These are phyloP conservation scores for Macrosiphum euphorbiae DNA, from an alignment of 2,888 invertebrate species.

Conservation along the genomic window DNA sequence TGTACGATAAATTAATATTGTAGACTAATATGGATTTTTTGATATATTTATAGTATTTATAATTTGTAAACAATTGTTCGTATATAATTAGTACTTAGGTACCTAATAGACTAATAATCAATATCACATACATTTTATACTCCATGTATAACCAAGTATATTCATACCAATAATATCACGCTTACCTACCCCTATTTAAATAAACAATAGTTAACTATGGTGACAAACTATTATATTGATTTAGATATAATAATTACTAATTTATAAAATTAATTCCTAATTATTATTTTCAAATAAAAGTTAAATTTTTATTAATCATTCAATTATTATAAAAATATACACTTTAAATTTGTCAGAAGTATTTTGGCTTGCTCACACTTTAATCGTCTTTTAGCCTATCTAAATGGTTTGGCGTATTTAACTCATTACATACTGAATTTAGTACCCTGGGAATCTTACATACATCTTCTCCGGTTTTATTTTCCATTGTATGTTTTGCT, in stretches of 20 bases:
- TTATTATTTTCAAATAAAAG: not conserved
- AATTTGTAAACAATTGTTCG: not conserved
- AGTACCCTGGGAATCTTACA: not conserved
- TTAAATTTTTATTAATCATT: not conserved
- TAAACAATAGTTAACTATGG: not conserved
- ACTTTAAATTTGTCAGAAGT: not conserved
- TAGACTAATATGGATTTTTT: not conserved
- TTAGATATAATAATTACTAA: not conserved
- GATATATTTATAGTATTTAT: not conserved
- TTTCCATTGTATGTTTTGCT: not conserved
- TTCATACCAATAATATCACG: too few relatives aligned
- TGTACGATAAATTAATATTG: too few relatives aligned
- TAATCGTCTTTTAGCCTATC: not conserved
- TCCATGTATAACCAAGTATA: not conserved
- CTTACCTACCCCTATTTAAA: not conserved
- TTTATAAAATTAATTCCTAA: not conserved
- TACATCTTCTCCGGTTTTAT: not conserved
- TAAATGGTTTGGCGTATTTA: not conserved
- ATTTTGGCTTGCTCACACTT: not conserved
- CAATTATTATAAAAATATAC: not conserved
- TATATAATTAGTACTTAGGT: not conserved
- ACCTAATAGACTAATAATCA: too few relatives aligned
- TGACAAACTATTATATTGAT: not conserved
- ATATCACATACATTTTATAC: not conserved
- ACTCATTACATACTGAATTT: not conserved